These are phyloP conservation scores for Euphonia xanthogaster DNA, from an alignment of 2,797 vertebrate genomes.

Conservation along the genomic window DNA sequence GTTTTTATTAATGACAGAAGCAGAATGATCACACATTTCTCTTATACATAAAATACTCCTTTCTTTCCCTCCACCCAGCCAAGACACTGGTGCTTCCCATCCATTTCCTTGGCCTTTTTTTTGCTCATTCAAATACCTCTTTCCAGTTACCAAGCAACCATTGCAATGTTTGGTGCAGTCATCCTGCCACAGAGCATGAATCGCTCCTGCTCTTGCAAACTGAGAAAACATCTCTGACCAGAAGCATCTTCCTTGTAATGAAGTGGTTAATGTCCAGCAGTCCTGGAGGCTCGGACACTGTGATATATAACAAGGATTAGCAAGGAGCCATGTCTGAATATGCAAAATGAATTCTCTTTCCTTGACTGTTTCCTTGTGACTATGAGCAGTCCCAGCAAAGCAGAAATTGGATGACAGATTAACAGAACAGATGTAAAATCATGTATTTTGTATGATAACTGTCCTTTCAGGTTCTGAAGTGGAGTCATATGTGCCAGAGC, in stretches of 20 bases:
- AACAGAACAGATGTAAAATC: background rate
- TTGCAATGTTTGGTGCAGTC: slow-evolving; percentile 6
- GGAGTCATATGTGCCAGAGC: background rate
- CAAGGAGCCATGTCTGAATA: background rate
- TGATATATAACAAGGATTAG: background rate
- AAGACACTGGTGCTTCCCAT: background rate
- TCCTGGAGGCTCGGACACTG: background rate
- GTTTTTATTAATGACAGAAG: background rate
- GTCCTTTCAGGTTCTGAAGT: background rate
- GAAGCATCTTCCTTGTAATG: background rate
- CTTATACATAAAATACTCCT: background rate
- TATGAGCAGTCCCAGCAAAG: background rate
- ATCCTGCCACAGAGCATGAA: background rate
- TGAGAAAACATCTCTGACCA: background rate
- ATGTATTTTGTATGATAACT: background rate
- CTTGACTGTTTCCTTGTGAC: background rate
- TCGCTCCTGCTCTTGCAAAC: background rate
- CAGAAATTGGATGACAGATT: background rate
- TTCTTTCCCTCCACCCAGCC: background rate
- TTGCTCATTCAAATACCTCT: background rate
- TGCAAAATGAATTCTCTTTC: background rate
- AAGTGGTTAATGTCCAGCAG: background rate
- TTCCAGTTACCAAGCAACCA: slow-evolving; percentile 35
- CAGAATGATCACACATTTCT: background rate
- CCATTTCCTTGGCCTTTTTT: background rate